Base-by-base conservation (phyloP, 2,113 vertebrate species). In the Diadophis punctatus region DNA sequence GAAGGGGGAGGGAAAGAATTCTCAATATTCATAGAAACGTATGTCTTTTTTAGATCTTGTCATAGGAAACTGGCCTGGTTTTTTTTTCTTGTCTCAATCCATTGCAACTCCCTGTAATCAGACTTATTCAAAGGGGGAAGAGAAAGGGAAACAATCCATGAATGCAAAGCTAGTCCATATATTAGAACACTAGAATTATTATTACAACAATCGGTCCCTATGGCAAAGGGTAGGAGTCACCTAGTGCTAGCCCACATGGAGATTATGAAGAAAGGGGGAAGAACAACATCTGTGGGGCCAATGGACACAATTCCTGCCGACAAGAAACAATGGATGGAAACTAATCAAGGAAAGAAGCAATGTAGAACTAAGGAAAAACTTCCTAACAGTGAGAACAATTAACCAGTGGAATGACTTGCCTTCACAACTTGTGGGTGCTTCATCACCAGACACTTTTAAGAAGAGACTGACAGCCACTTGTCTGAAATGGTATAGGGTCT, bases 1-100 rank as follows among this genome's bases (percentile, higher is more conserved):
- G 14, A 86, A 91, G 27, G 8, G 23, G 34, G n/a, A 34, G 48
- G 58, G 30, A 93, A 94, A 90, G 95, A 90, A 23, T 92, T 96
- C 89, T 86, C 94, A 1, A 49, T 86, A 1, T 58, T 49, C 20
- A 93, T 5, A 7, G 49, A 93, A 68, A 51, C 20, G 18, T 88
- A n/a, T 11, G 7, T 5, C 39, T 20, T 16, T 9, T 2, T 93
- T 27, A 51, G 39, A 90, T 87, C 1, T 1, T 51, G n/a, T 48
- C 49, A 43, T 49, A 55, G 23, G 55, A 74, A 74, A 88, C 11
- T 60, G 60, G 22, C 60, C 43, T 43, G 9, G 7, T 8, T 56
- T 52, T 2, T n/a, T 74, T 39, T 39, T 56, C 30, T 86, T 8
- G n/a, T 22, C 63, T 92, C 3, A 27, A 63, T 87, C 80, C 89